Percentiles rank a stretch among this genome's conserved stretches.
Conservation (phyloP, 1,140 invertebrate genomes). For the Bombyx mori region ASM3026992v2 NC_085114.1:7619501-7620000, state of each 20-base stretch:
- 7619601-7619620: constrained; percentile 56
- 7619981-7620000: constrained; percentile 84
- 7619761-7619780: constrained; percentile 70
- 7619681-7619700: constrained; percentile 67
- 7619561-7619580: constrained; percentile 68
- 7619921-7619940: constrained; percentile 66
- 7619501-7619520: constrained; percentile 71
- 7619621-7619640: constrained; percentile 79
- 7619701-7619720: constrained; percentile 71
- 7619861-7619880: constrained; percentile 71
- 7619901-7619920: constrained; percentile 67
- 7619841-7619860: constrained; percentile 77
- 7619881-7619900: constrained; percentile 63
- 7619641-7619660: constrained; percentile 74
- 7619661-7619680: constrained; percentile 64
- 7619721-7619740: constrained; percentile 78
- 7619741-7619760: constrained; percentile 67
- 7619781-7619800: constrained; percentile 76
- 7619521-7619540: constrained; percentile 66
- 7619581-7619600: constrained; percentile 63
- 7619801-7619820: constrained; percentile 82
- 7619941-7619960: constrained; percentile 83
- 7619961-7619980: constrained; percentile 86
- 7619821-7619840: constrained; percentile 82
- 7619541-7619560: constrained; percentile 69